Conservation (phyloP, 2,797 vertebrate genomes). For the Melanotaenia pygmaea region DNA sequence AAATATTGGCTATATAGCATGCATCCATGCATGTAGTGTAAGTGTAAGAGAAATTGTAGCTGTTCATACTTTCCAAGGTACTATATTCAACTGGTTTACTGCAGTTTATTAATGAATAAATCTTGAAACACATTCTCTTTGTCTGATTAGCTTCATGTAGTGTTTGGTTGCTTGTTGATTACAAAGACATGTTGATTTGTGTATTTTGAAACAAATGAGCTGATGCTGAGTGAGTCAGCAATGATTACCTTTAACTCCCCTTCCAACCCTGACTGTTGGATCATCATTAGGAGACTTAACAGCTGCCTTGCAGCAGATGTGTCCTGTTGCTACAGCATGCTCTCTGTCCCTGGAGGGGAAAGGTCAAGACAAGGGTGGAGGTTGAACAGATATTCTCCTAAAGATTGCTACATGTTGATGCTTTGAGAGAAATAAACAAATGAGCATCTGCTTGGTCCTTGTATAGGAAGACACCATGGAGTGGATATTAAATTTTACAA, state of each 20-base stretch:
- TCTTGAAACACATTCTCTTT: slow-evolving; percentile 4
- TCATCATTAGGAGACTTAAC: slow-evolving; percentile 79
- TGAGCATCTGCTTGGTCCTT: slow-evolving; percentile 77
- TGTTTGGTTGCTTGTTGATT: slow-evolving; percentile 23
- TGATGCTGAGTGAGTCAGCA: slow-evolving; percentile 69
- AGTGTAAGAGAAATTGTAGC: slow-evolving; percentile 62
- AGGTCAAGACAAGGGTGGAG: slow-evolving; percentile 76
- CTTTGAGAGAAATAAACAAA: slow-evolving; percentile 67
- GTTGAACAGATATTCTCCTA: slow-evolving; percentile 64
- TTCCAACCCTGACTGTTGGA: slow-evolving; percentile 58
- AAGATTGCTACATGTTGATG: slow-evolving; percentile 75
- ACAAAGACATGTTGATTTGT: slow-evolving; percentile 38
- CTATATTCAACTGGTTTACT: slow-evolving; percentile 20
- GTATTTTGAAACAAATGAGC: slow-evolving; percentile 62
- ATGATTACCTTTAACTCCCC: slow-evolving; percentile 61
- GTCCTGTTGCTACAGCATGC: slow-evolving; percentile 70
- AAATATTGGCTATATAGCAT: slow-evolving; percentile 68
- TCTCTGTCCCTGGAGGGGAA: slow-evolving; percentile 75
- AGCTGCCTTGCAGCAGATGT: slow-evolving; percentile 85
- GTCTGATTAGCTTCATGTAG: slow-evolving; percentile 24
- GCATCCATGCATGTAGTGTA: slow-evolving; percentile 71
- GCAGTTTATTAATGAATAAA: slow-evolving; percentile 14
- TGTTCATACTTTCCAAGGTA: slow-evolving; percentile 41
- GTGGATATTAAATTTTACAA: slow-evolving; percentile 63
- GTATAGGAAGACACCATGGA: slow-evolving; percentile 26